Conservation (phyloP, 2,797 vertebrate genomes). For the Pogonophryne albipinna region DNA sequence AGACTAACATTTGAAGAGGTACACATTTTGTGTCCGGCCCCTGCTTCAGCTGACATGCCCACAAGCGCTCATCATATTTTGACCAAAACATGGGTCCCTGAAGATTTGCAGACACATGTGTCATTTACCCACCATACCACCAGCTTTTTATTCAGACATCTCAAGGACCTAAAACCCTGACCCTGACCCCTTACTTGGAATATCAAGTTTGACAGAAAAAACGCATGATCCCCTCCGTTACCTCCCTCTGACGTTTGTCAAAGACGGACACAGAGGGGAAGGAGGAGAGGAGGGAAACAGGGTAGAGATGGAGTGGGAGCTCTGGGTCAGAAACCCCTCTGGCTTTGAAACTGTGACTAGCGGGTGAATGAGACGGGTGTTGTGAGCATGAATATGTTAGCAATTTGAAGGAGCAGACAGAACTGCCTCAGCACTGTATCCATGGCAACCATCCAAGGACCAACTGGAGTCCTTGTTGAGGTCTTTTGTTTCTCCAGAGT, state of each 20-base stretch:
- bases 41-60: slow-evolving; percentile 25
- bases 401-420: slow-evolving; percentile 61
- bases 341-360: slow-evolving; percentile 64
- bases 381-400: slow-evolving; percentile 55
- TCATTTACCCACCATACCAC: slow-evolving; percentile 39
- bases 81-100: slow-evolving; percentile 50
- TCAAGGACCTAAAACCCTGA: slow-evolving; percentile 28
- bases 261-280: slow-evolving; percentile 18
- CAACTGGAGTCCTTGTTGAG: slow-evolving; percentile 67
- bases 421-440: slow-evolving; percentile 73
- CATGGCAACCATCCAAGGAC: slow-evolving; percentile 80
- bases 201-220: slow-evolving; percentile 51
- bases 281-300: slow-evolving; percentile 20
- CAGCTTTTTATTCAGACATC: slow-evolving; percentile 43
- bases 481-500: slow-evolving; percentile 73
- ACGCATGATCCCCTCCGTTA: not conserved
- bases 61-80: slow-evolving; percentile 45
- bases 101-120: slow-evolving; percentile 35
- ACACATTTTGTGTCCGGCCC: slow-evolving; percentile 22
- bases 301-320: slow-evolving; percentile 52
- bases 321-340: slow-evolving; percentile 50
- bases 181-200: slow-evolving; percentile 33
- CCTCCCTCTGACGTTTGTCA: slow-evolving; percentile 31
- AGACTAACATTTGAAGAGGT: slow-evolving; percentile 13
- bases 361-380: slow-evolving; percentile 52